Evolutionary conservation across 1,140 invertebrate genomes (phyloP).

Genomic region (Lepidurus packardi): DNA sequence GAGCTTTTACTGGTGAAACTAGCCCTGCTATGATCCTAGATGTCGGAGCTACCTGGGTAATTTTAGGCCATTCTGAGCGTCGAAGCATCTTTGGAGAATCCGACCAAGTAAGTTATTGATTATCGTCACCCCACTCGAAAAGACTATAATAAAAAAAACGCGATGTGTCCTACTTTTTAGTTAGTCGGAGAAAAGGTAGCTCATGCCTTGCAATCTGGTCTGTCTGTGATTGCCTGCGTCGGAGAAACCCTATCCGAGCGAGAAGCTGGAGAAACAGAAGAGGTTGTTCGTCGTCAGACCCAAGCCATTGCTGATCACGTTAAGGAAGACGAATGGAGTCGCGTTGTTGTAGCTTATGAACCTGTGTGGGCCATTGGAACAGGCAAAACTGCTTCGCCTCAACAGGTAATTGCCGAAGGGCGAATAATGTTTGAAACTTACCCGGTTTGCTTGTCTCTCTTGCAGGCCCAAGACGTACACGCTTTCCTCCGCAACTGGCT

Average conservation of each 20-base stretch:
- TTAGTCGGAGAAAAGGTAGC: slow-evolving; percentile 84
- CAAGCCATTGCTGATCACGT: slow-evolving; percentile 65
- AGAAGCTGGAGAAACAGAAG: slow-evolving; percentile 89
- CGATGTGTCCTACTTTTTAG: slow-evolving; percentile 46
- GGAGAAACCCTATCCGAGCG: slow-evolving; percentile 95
- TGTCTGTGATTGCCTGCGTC: slow-evolving; percentile 94
- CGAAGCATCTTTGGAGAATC: slow-evolving; percentile 91
- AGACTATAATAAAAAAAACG: neutral
- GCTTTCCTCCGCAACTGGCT: slow-evolving; percentile 79
- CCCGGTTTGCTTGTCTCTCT: slow-evolving; percentile 31
- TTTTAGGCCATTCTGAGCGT: slow-evolving; percentile 95
- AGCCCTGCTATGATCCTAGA: slow-evolving; percentile 94
- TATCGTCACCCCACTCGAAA: neutral
- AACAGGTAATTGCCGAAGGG: slow-evolving; percentile 59
- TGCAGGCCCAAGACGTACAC: slow-evolving; percentile 77
- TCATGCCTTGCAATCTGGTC: slow-evolving; percentile 76
- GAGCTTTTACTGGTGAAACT: slow-evolving; percentile 89
- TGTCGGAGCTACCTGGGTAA: slow-evolving; percentile 86
- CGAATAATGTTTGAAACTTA: neutral
- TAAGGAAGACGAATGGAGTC: slow-evolving; percentile 73
- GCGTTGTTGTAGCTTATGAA: slow-evolving; percentile 96
- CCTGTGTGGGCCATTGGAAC: slow-evolving; percentile 99
- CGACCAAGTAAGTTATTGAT: slow-evolving; percentile 55
- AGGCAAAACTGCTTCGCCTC: slow-evolving; percentile 92
- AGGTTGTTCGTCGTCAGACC: slow-evolving; percentile 88